A percentile compares a stretch with the other conserved stretches of the same genome.
phyloP scores from a whole-genome alignment of 2,113 vertebrate species.

The Corythaeola cristata region DNA sequence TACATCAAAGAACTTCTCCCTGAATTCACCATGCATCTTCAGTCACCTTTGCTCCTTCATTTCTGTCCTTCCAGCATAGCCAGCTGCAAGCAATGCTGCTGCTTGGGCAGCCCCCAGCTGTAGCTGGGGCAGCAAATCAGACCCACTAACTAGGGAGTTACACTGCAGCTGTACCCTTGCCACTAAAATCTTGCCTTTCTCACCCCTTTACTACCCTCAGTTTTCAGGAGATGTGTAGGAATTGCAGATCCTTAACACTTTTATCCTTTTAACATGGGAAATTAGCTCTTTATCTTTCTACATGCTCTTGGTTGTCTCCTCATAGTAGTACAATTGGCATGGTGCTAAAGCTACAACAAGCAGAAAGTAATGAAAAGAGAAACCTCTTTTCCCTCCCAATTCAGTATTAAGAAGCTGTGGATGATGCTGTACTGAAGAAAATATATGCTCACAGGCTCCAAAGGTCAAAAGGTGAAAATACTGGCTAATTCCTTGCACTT shows the following conservation, averaged over 20 bases:
- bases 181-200: neutral
- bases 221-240: accelerated
- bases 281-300: neutral
- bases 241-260: accelerated
- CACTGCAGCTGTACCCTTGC: neutral
- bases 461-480: neutral
- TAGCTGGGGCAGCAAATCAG: neutral
- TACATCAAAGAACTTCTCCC: neutral
- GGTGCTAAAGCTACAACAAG: neutral
- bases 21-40: accelerated
- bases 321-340: neutral
- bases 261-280: neutral
- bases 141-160: neutral
- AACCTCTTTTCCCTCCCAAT: neutral
- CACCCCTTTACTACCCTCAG: accelerated
- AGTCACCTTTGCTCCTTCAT: neutral
- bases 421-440: neutral
- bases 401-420: neutral
- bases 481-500: neutral
- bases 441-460: neutral
- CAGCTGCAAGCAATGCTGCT: neutral
- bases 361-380: neutral
- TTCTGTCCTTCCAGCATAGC: accelerated
- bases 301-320: neutral
- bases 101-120: neutral